These are phyloP conservation scores for Epsilonema sp. DNA, from an alignment of 2,888 invertebrate species.

Conservation along the genomic window DNA sequence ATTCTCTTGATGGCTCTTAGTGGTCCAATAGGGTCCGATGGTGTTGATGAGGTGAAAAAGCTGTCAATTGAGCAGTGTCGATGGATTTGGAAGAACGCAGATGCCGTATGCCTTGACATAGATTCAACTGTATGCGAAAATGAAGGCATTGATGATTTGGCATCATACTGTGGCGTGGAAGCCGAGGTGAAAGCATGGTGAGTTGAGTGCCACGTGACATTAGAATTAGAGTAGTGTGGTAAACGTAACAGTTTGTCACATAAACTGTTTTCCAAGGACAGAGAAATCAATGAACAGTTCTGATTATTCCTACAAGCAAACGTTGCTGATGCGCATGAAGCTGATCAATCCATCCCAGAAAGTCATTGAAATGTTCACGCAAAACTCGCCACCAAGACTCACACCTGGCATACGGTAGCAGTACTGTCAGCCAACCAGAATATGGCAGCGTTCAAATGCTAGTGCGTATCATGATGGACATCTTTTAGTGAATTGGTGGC, in stretches of 20 bases:
- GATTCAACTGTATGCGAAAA: slow-evolving; percentile 89
- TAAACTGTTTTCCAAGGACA: too few species aligned
- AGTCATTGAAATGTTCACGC: slow-evolving; percentile 57
- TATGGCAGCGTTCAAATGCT: too few species aligned
- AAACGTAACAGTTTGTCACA: too few species aligned
- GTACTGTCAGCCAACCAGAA: too few species aligned
- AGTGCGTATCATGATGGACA: too few species aligned
- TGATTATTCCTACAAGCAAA: slow-evolving; percentile 50
- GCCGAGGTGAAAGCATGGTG: slow-evolving; percentile 51
- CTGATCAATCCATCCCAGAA: slow-evolving; percentile 60
- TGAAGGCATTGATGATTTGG: slow-evolving; percentile 90
- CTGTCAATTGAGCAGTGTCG: too few species aligned
- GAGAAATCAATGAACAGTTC: slow-evolving; percentile 21
- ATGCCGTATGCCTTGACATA: slow-evolving; percentile 91
- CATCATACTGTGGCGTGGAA: slow-evolving; percentile 74
- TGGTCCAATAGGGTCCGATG: too few species aligned
- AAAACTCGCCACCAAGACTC: slow-evolving; percentile 50
- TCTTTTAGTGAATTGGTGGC: slow-evolving; percentile 56
- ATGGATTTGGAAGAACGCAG: too few species aligned
- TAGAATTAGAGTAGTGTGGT: too few species aligned
- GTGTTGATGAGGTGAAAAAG: too few species aligned
- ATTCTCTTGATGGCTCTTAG: too few species aligned
- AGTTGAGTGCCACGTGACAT: too few species aligned
- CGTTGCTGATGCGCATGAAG: slow-evolving; percentile 56
- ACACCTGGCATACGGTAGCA: slow-evolving; percentile 67